Base-by-base conservation (phyloP, 2,888 invertebrate species). In the Teleiodes luculella region DNA sequence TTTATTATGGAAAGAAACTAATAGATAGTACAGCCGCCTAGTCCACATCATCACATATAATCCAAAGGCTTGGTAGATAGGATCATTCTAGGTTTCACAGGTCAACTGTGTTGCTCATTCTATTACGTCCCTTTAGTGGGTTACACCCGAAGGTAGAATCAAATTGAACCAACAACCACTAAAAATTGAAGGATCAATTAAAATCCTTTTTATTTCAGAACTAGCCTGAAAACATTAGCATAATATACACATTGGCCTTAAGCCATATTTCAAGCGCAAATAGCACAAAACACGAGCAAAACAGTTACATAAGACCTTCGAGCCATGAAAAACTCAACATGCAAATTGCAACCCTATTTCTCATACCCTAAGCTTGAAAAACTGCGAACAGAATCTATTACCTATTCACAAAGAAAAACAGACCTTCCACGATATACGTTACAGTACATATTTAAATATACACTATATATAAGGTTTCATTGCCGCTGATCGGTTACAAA, bases 401-500 rank as follows among this genome's bases (percentile, higher is more conserved):
- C 61, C 59, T 60, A 54, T 52, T 53, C 41, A 10, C 41, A 28
- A 54, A 67, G 59, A 66, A 54, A 60, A 54, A 30, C 8, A 65
- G 62, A 41, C 71, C 58, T 58, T 68, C 64, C 39, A 49, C 61
- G 36, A 57, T 62, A 55, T 46, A 16, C n/a, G 41, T 61, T 68
- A 60, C 57, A 62, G 67, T 68, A 59, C 57, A 68, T 71, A 67
- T 72, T 74, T 71, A 64, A 69, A 64, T 52, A 48, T 46, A 49
- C 48, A 49, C 41, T 50, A 39, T 52, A 55, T 49, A 51, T 54
- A 46, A 51, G 57, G 56, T 60, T 64, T 62, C 64, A 67, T 62
- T 57, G 63, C 65, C n/a, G 63, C 59, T 75, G 73, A 80, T 80
- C 74, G 75, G 75, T 76, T 69, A 70, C 76, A 77, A 80, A 76